Percentiles rank a stretch among this genome's conserved stretches.
These are phyloP conservation scores for Pipistrellus nathusii DNA, from an alignment of 2,797 vertebrate species.

Conservation along the genomic window DNA sequence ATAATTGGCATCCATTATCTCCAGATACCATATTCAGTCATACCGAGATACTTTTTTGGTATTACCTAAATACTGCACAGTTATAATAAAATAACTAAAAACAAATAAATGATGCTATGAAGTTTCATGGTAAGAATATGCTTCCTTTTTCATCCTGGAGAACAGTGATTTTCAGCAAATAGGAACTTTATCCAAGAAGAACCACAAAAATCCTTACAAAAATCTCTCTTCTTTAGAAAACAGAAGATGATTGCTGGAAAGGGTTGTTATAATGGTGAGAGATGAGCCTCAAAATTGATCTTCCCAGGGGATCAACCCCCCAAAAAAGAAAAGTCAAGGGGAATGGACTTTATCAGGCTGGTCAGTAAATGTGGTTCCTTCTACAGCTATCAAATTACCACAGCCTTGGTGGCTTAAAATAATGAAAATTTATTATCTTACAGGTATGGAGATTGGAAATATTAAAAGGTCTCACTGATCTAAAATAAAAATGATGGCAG, in stretches of 20 bases:
- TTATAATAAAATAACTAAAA: slow-evolving; percentile 16
- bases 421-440: neutral
- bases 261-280: neutral
- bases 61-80: slow-evolving; percentile 26
- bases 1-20: neutral
- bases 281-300: neutral
- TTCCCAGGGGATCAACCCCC: neutral
- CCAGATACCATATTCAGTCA: slow-evolving; percentile 1
- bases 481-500: neutral
- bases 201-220: neutral
- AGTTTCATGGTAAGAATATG: neutral
- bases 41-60: neutral
- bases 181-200: neutral
- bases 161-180: slow-evolving; percentile 5
- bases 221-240: neutral
- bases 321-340: neutral
- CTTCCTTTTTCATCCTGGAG: neutral
- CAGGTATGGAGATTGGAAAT: neutral
- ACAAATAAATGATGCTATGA: slow-evolving; percentile 1
- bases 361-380: neutral
- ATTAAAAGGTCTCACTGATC: neutral
- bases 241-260: neutral
- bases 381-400: neutral
- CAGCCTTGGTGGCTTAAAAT: neutral
- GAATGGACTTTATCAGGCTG: neutral